Conservation (phyloP, 2,113 vertebrate genomes). For the Pachycephala philippinensis region DNA sequence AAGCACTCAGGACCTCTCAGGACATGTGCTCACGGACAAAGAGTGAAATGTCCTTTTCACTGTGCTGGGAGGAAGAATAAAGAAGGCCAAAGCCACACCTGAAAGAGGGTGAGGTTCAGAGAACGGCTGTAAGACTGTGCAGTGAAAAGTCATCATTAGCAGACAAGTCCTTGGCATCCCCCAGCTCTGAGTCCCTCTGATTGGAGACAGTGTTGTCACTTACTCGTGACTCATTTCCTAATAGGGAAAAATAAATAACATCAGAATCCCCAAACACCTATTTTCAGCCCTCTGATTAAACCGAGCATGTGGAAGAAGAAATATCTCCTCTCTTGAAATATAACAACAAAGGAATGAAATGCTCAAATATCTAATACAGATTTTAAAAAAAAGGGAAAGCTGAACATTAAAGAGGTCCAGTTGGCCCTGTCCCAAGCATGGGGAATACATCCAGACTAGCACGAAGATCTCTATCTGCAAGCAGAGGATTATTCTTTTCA, state of each 20-base stretch:
- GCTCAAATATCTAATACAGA: not conserved
- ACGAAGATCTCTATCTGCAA: not conserved
- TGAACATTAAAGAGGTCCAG: not conserved
- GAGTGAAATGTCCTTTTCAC: not conserved
- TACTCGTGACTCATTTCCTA: slow-evolving; percentile 33
- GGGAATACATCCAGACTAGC: not conserved
- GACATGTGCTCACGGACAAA: not conserved
- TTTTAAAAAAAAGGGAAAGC: not conserved
- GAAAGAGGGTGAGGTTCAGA: not conserved
- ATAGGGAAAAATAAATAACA: slow-evolving; percentile 32
- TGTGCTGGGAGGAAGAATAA: not conserved
- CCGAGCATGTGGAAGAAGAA: not conserved
- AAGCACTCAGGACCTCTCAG: not conserved
- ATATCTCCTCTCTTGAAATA: not conserved
- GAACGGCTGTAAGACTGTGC: not conserved
- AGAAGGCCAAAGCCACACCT: not conserved
- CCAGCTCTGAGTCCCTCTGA: not conserved
- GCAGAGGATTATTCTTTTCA: not conserved
- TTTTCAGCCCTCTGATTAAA: slow-evolving; percentile 31
- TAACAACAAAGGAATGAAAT: not conserved
- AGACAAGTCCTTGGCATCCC: slow-evolving; percentile 1
- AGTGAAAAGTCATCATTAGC: not conserved
- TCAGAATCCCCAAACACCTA: slow-evolving; percentile 22
- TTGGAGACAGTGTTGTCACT: slow-evolving; percentile 1
- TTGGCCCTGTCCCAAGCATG: not conserved